Percentiles rank a stretch among this genome's conserved stretches.
Evolutionary conservation across 2,113 vertebrate species (phyloP).

Genomic region (Baryphthengus martii): DNA sequence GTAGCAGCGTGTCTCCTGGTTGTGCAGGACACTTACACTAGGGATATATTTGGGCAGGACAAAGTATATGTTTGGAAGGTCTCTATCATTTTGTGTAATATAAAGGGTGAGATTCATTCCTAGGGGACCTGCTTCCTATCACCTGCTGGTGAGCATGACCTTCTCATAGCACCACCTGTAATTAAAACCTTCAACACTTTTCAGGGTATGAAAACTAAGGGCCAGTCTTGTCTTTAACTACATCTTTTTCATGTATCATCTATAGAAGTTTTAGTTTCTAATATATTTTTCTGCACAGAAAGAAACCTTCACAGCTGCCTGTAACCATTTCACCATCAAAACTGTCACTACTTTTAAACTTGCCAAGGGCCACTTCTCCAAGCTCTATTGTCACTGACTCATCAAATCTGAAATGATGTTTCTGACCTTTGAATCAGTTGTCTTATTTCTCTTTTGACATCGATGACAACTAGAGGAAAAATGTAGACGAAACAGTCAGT

Average conservation of each 20-base stretch:
- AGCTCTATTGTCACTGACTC: conserved; percentile 48
- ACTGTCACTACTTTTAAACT: conserved; percentile 3
- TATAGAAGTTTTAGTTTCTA: neutral
- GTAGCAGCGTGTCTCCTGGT: neutral
- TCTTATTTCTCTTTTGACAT: conserved; percentile 53
- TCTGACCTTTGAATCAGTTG: conserved; percentile 62
- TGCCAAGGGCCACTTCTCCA: neutral
- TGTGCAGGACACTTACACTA: neutral
- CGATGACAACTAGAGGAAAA: conserved; percentile 49
- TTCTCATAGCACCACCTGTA: neutral
- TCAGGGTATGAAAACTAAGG: neutral
- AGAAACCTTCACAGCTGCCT: neutral
- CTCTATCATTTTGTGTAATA: neutral
- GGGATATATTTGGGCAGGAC: neutral
- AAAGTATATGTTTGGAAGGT: neutral
- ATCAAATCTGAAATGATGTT: conserved; percentile 55
- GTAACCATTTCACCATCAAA: neutral
- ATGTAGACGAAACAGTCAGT: conserved; percentile 28
- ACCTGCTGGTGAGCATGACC: neutral
- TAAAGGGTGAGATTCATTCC: neutral
- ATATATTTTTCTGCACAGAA: neutral
- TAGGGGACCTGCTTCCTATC: neutral
- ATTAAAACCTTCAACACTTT: neutral
- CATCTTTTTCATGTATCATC: neutral
- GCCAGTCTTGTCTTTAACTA: neutral